Evolutionary conservation across 1,140 invertebrate genomes (phyloP), one percentile per base, ranked within the genome.

Genomic region (Globodera rostochiensis): DNA sequence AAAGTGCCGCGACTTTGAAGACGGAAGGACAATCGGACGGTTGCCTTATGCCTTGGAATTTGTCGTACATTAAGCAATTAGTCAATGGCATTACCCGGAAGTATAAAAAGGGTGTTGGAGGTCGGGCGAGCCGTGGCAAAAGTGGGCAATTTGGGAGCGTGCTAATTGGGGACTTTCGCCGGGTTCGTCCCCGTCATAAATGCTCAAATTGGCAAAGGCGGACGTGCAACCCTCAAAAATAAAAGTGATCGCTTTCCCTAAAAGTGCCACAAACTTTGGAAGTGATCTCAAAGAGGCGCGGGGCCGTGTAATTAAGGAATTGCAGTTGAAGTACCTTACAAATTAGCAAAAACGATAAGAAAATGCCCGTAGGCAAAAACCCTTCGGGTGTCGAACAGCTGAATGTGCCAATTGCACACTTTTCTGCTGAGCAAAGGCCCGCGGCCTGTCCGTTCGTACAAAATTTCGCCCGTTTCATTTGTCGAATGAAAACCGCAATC

Each of bases 351-450:
- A 36, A 36, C 8, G 49, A 50, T 19, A 21, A 66, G 25, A n/a
- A 5, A 6, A 8, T 6, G 15, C 15, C 15, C 15, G 53, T 6
- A 53, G 6, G 53, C 4, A 53, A 53, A 46, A 74, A 83, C 83
- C 69, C 86, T 86, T 70, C 83, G 46, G 13, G 83, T 86, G 74
- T 84, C 83, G 11, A 84, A 73, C n/a, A 84, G 21, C 5, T 84
- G 45, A 49, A 84, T 86, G 57, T 83, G 21, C 83, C 84, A 85
- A 25, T 80, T 79, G 75, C 83, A 84, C 6, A 46, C 66, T 73
- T 71, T 84, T 73, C n/a, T 69, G 13, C 25, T 82, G 4, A 83
- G 66, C n/a, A 81, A 53, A 64, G 73, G 73, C 47, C 74, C 69
- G 13, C 25, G 36, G n/a, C 19, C 3, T 13, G 46, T 64, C 19